Percentiles rank a stretch among this genome's conserved stretches.
These are phyloP conservation scores for Harpegnathos saltator DNA, from an alignment of 1,140 invertebrate species.

Conservation along the genomic window DNA sequence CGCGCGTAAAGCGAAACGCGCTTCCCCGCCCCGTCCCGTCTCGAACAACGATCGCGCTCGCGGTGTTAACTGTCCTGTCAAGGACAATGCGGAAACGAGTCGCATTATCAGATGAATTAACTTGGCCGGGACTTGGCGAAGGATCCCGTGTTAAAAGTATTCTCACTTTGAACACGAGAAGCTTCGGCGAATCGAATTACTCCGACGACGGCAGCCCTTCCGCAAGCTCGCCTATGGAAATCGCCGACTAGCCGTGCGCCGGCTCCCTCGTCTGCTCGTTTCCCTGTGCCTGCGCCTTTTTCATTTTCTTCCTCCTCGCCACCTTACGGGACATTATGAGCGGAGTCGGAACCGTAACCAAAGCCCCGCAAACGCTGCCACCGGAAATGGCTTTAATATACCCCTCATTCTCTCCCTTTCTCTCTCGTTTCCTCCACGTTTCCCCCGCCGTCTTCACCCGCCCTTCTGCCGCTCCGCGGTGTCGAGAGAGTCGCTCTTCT, in stretches of 20 bases:
- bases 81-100: neutral
- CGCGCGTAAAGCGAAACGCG: neutral
- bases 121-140: neutral
- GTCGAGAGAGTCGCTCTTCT: neutral
- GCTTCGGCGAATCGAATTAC: constrained; percentile 41
- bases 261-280: constrained; percentile 35
- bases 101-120: constrained; percentile 34
- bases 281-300: constrained; percentile 31
- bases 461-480: neutral
- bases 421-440: constrained; percentile 12
- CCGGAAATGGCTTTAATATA: constrained; percentile 71
- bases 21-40: neutral
- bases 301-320: constrained; percentile 55
- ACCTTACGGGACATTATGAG: constrained; percentile 41
- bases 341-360: constrained; percentile 41
- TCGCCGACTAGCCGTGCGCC: neutral
- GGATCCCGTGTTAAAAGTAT: neutral
- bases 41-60: neutral
- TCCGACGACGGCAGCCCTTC: neutral
- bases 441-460: neutral
- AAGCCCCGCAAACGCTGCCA: constrained; percentile 52
- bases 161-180: constrained; percentile 5
- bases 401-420: neutral
- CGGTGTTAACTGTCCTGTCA: neutral
- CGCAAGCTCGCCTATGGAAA: constrained; percentile 19